These are phyloP conservation scores for Amphiprion ocellaris DNA, from an alignment of 2,113 vertebrate genomes.

Conservation along the genomic window DNA sequence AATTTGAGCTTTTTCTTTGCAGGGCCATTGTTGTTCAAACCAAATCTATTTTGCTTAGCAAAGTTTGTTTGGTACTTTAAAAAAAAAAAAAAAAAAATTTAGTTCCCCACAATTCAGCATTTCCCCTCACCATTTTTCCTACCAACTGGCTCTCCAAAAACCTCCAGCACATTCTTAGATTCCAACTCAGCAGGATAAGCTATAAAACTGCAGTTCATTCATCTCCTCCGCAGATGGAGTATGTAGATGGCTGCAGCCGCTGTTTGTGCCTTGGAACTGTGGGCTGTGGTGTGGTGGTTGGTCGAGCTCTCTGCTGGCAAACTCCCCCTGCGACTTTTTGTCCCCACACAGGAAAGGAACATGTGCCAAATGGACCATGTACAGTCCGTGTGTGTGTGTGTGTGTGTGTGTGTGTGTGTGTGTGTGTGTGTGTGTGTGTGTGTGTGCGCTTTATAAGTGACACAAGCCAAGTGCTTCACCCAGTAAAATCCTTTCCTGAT, in stretches of 20 bases:
- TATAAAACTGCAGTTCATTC: conserved; percentile 77
- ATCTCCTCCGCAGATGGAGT: conserved; percentile 71
- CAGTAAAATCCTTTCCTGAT: background rate
- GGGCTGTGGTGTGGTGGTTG: conserved; percentile 63
- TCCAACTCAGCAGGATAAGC: conserved; percentile 71
- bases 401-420: conserved; percentile 9
- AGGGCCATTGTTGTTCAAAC: conserved; percentile 14
- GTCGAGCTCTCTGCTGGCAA: conserved; percentile 56
- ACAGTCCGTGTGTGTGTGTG: background rate
- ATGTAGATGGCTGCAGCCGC: conserved; percentile 63
- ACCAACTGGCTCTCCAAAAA: conserved; percentile 65
- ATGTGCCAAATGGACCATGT: conserved; percentile 65
- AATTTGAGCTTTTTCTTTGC: conserved; percentile 2
- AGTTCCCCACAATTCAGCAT: conserved; percentile 64
- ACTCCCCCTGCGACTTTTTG: conserved; percentile 56
- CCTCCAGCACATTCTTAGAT: conserved; percentile 65
- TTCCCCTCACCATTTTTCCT: conserved; percentile 66
- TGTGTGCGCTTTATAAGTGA: conserved; percentile 6
- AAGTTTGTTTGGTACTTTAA: conserved; percentile 37
- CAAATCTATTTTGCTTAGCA: conserved; percentile 41
- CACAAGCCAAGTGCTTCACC: too few species aligned
- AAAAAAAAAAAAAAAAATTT: background rate
- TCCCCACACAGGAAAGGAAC: conserved; percentile 49
- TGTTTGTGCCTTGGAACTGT: conserved; percentile 60
- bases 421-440: conserved; percentile 20